These are phyloP conservation scores for Teinopalpus imperialis DNA, from an alignment of 2,888 invertebrate species.

Conservation along the genomic window DNA sequence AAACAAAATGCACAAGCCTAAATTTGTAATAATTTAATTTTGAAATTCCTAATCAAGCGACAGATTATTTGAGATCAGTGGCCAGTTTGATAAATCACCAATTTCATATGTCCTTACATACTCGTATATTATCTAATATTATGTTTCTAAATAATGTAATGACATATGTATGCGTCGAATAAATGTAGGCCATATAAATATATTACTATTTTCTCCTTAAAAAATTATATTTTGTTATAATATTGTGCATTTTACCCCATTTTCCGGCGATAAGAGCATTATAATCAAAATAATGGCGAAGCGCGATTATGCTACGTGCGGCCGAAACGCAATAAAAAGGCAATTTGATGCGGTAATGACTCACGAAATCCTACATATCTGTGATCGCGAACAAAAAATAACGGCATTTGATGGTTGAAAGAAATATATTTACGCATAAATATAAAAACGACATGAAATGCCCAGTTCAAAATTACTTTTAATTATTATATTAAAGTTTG, in stretches of 20 bases:
- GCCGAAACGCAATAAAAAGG: conserved; percentile 25
- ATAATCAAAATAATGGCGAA: conserved; percentile 24
- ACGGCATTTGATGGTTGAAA: conserved; percentile 7
- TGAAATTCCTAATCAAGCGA: too few relatives aligned
- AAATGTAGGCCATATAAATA: conserved; percentile 6
- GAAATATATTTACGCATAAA: conserved; percentile 7
- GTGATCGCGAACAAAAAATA: conserved; percentile 17
- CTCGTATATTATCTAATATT: too few relatives aligned
- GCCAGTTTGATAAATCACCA: too few relatives aligned
- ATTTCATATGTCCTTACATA: too few relatives aligned
- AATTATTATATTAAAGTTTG: too few relatives aligned
- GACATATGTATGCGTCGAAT: conserved; percentile 1
- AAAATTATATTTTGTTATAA: conserved; percentile 14
- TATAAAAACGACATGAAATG: background rate
- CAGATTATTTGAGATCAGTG: too few relatives aligned
- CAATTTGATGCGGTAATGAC: conserved; percentile 26
- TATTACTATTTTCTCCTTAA: conserved; percentile 9
- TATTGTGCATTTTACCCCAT: conserved; percentile 21
- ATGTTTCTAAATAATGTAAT: too few relatives aligned
- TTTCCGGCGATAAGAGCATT: conserved; percentile 18
- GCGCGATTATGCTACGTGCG: conserved; percentile 19
- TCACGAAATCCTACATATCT: conserved; percentile 24
- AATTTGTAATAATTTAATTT: too few relatives aligned
- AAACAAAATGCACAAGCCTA: too few relatives aligned
- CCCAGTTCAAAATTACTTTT: too few relatives aligned